A percentile compares a stretch with the other conserved stretches of the same genome.
Evolutionary conservation across 2,797 vertebrate species (phyloP).

Genomic region (Spinus olivaceus): DNA sequence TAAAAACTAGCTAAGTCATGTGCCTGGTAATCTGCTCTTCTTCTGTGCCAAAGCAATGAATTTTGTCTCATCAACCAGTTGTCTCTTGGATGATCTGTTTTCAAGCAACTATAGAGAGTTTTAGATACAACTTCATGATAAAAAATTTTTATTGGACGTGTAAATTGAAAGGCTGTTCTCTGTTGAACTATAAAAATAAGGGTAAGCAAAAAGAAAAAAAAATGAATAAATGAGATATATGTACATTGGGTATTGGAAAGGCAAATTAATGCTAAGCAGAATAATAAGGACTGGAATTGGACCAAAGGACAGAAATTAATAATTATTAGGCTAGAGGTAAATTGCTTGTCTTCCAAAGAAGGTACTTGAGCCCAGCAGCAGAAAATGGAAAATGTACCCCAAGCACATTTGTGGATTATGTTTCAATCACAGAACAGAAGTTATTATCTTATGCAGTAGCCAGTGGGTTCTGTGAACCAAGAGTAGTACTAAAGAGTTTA

Average conservation of each 20-base stretch:
- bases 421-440: background rate
- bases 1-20: background rate
- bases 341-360: background rate
- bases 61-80: background rate
- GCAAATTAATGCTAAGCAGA: background rate
- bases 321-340: background rate
- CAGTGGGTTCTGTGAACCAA: background rate
- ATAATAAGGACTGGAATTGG: background rate
- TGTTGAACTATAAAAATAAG: background rate
- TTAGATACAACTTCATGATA: background rate
- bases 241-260: background rate
- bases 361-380: background rate
- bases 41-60: background rate
- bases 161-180: background rate
- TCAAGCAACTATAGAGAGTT: background rate
- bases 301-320: background rate
- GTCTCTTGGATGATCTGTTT: background rate
- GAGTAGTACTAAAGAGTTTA: background rate
- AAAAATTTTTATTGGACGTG: background rate
- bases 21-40: background rate
- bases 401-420: accelerated
- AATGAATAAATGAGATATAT: background rate
- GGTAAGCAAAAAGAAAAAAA: background rate
- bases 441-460: background rate
- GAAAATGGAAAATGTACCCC: background rate